A percentile compares a stretch with the other conserved stretches of the same genome.
phyloP scores from a whole-genome alignment of 2,797 vertebrate species.

The Leptoclinus maculatus region DNA sequence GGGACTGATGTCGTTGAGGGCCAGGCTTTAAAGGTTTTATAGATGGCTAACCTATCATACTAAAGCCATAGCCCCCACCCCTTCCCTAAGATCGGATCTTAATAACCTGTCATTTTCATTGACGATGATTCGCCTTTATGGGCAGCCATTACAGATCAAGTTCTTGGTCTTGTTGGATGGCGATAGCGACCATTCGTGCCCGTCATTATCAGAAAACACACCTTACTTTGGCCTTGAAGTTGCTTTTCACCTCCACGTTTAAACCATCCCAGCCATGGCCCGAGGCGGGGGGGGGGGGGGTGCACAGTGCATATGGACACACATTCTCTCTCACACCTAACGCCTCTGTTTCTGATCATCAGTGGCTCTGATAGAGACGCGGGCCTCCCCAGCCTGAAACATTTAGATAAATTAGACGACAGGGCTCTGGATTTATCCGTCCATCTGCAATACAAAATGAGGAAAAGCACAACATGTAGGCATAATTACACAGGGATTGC shows the following conservation, averaged over 20 bases:
- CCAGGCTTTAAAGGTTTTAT: conserved; percentile 98
- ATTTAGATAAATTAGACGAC: neutral
- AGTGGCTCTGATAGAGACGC: neutral
- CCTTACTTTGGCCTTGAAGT: conserved; percentile 78
- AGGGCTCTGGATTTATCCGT: neutral
- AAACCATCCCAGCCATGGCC: conserved; percentile 58
- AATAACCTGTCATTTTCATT: conserved; percentile 94
- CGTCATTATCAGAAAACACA: conserved; percentile 67
- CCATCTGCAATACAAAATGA: neutral
- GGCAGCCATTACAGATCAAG: conserved; percentile 81
- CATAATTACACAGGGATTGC: neutral
- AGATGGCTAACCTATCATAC: conserved; percentile 92
- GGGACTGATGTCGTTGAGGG: conserved; percentile 90
- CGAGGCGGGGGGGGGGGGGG: conserved; percentile 24
- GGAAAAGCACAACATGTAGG: neutral
- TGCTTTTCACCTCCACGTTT: conserved; percentile 68
- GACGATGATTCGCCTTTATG: conserved; percentile 87
- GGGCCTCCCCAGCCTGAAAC: neutral
- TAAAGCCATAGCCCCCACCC: conserved; percentile 82
- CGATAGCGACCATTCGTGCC: conserved; percentile 50
- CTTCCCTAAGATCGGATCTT: conserved; percentile 85
- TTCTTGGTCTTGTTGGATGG: conserved; percentile 70
- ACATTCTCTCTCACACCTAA: neutral
- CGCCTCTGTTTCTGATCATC: conserved; percentile 23
- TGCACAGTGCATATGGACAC: conserved; percentile 22